A percentile compares a stretch with the other conserved stretches of the same genome.
Evolutionary conservation across 2,888 invertebrate species (phyloP).

Genomic region (Creontiades dilutus): DNA sequence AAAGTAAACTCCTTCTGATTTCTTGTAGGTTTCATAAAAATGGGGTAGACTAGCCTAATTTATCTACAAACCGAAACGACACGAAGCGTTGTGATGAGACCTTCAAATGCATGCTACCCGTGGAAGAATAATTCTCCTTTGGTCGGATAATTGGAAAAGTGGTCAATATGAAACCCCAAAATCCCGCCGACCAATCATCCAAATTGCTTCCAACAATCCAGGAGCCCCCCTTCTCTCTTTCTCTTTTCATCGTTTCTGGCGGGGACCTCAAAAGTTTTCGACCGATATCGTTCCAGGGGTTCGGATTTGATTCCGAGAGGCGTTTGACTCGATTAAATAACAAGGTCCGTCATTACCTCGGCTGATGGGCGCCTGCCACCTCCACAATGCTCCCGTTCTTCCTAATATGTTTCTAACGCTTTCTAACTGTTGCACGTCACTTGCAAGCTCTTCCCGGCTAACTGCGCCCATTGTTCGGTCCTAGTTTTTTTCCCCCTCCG

Average conservation of each 20-base stretch:
- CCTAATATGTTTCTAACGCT: conserved; percentile 58
- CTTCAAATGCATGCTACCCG: background rate
- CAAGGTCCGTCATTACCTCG: conserved; percentile 62
- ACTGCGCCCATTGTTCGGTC: conserved; percentile 33
- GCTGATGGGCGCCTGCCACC: conserved; percentile 57
- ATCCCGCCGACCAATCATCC: conserved; percentile 26
- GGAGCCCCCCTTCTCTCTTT: conserved; percentile 2
- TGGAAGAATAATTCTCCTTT: background rate
- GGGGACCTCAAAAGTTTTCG: conserved; percentile 5
- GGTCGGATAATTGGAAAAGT: conserved; percentile 55
- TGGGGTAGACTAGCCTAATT: too few species aligned
- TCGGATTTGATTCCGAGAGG: conserved; percentile 50
- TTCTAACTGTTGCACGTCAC: conserved; percentile 65
- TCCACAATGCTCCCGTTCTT: conserved; percentile 53
- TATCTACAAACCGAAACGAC: too few species aligned
- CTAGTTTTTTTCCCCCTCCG: too few species aligned
- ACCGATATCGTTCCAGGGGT: conserved; percentile 22
- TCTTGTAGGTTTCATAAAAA: too few species aligned
- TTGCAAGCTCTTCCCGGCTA: conserved; percentile 40
- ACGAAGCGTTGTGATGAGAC: too few species aligned
- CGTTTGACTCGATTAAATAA: conserved; percentile 71
- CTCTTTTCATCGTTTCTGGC: background rate
- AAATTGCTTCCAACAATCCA: conserved; percentile 38
- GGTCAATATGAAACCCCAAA: conserved; percentile 18
- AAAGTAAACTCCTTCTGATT: too few species aligned